A percentile compares a stretch with the other conserved stretches of the same genome.
Conservation (phyloP, 2,113 vertebrate species). For the Setophaga kirtlandii region DNA sequence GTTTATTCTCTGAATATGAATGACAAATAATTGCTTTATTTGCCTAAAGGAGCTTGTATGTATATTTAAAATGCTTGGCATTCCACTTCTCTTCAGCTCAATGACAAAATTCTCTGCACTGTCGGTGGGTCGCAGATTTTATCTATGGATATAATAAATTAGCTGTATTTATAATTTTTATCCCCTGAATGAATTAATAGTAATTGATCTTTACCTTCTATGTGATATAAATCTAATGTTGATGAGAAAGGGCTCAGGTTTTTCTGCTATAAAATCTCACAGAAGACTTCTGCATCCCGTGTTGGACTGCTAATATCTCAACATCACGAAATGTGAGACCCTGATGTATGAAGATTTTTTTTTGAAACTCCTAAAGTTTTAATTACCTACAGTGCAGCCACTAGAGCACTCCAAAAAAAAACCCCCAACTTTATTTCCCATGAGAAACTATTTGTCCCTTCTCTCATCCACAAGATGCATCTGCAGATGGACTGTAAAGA, state of each 20-base stretch:
- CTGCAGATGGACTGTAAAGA: background rate
- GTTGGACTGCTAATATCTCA: background rate
- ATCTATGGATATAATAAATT: background rate
- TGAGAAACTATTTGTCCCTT: background rate
- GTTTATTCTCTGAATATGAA: conserved; percentile 48
- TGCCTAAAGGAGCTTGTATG: background rate
- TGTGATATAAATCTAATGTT: background rate
- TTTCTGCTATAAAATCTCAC: background rate
- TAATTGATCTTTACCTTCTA: background rate
- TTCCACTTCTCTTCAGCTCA: background rate
- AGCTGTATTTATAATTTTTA: background rate
- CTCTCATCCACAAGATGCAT: background rate
- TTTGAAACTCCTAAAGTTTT: background rate
- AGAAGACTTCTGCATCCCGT: background rate
- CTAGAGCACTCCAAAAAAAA: background rate
- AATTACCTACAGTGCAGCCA: background rate
- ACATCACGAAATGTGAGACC: background rate
- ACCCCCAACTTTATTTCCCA: background rate
- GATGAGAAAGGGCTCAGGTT: background rate
- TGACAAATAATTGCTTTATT: conserved; percentile 49
- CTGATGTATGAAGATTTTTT: background rate
- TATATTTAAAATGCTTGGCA: background rate
- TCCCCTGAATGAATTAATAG: background rate
- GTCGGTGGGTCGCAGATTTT: background rate
- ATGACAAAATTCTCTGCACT: background rate